These are phyloP conservation scores for Ibycter americanus DNA, from an alignment of 2,797 vertebrate species.

Conservation along the genomic window DNA sequence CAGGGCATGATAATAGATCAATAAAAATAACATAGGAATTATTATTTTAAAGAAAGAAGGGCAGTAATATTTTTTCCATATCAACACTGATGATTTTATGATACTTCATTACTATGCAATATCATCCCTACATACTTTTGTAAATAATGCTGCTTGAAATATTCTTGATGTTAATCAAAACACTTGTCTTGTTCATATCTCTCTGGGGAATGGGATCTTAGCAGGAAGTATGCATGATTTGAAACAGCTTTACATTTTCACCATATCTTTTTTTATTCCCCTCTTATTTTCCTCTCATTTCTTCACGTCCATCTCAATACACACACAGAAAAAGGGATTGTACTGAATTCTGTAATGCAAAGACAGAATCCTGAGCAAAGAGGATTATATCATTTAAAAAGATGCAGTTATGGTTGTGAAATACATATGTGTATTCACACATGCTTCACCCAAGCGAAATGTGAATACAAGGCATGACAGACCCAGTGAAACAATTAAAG, in stretches of 20 bases:
- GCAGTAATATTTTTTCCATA: background rate
- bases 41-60: background rate
- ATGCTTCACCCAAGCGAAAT: background rate
- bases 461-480: background rate
- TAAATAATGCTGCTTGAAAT: slow-evolving; percentile 21
- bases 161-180: slow-evolving; percentile 28
- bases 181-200: background rate
- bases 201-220: background rate
- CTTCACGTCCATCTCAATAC: background rate
- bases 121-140: background rate
- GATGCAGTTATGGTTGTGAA: background rate
- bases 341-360: background rate
- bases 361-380: background rate
- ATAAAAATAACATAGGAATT: background rate
- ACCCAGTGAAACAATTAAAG: background rate
- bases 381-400: background rate
- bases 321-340: background rate
- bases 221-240: background rate
- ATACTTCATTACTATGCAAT: background rate
- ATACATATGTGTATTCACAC: background rate
- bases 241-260: slow-evolving; percentile 7
- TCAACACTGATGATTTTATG: background rate
- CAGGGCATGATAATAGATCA: background rate
- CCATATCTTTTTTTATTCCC: background rate
- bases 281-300: background rate